phyloP scores from a whole-genome alignment of 2,888 invertebrate species.

The Stenichneumon culpator region DNA sequence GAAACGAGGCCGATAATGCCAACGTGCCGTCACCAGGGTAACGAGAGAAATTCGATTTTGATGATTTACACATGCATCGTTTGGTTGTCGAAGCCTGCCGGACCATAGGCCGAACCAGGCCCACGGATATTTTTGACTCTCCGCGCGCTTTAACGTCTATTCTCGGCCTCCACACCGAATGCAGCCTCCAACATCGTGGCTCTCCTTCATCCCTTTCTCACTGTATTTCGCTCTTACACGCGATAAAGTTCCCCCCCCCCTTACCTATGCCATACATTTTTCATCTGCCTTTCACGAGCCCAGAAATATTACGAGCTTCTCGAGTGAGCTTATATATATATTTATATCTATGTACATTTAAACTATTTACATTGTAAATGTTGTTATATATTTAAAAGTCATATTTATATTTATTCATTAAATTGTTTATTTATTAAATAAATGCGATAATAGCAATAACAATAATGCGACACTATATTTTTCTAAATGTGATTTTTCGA shows the following conservation, averaged over 20 bases:
- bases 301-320: background rate
- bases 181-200: slow-evolving; percentile 41
- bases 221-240: slow-evolving; percentile 10
- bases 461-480: background rate
- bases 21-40: background rate
- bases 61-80: slow-evolving; percentile 46
- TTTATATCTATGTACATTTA: too few relatives aligned
- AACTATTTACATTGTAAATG: too few relatives aligned
- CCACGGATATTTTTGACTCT: slow-evolving; percentile 76
- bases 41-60: background rate
- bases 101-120: slow-evolving; percentile 42
- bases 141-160: slow-evolving; percentile 75
- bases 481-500: too few relatives aligned
- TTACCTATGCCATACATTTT: background rate
- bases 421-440: background rate
- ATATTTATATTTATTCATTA: slow-evolving; percentile 1
- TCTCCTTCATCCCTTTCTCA: slow-evolving; percentile 41
- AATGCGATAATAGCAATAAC: background rate
- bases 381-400: too few relatives aligned
- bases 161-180: slow-evolving; percentile 64
- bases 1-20: background rate
- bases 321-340: background rate
- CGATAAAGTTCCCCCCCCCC: background rate
- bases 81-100: slow-evolving; percentile 32
- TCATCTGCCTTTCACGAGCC: background rate